Percentiles rank a stretch among this genome's conserved stretches.
phyloP scores from a whole-genome alignment of 2,888 invertebrate genomes.

The Erebia epiphron region DNA sequence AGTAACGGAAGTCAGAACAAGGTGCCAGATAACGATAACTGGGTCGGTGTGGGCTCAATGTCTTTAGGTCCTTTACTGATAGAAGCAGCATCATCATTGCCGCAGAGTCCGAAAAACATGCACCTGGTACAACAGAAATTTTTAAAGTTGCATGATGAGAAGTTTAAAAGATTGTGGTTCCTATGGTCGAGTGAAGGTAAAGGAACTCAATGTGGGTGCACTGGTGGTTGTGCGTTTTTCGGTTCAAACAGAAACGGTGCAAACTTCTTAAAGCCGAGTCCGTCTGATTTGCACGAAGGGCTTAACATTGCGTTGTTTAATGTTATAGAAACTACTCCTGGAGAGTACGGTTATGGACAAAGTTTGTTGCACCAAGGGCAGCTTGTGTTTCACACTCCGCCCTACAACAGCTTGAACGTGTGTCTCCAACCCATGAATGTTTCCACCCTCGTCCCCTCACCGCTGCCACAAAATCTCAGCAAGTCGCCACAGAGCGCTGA shows the following conservation, averaged over 20 bases:
- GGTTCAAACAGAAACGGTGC: slow-evolving; percentile 95
- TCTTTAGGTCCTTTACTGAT: slow-evolving; percentile 95
- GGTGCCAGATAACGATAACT: slow-evolving; percentile 84
- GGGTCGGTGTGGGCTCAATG: slow-evolving; percentile 96
- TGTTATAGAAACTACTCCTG: slow-evolving; percentile 86
- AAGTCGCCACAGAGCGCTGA: slow-evolving; percentile 71
- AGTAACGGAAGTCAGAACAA: slow-evolving; percentile 69
- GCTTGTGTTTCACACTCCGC: slow-evolving; percentile 95
- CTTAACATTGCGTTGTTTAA: slow-evolving; percentile 91
- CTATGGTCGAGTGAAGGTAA: slow-evolving; percentile 92
- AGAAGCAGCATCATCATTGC: slow-evolving; percentile 93
- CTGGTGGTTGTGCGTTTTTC: slow-evolving; percentile 97
- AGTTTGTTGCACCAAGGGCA: slow-evolving; percentile 94
- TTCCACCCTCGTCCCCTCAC: slow-evolving; percentile 70
- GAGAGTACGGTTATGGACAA: slow-evolving; percentile 96
- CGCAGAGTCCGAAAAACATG: slow-evolving; percentile 89
- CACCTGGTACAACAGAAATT: slow-evolving; percentile 92
- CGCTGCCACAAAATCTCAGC: slow-evolving; percentile 67
- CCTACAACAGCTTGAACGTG: slow-evolving; percentile 91
- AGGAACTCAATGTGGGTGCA: slow-evolving; percentile 94
- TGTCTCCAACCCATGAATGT: slow-evolving; percentile 86
- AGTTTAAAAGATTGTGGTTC: slow-evolving; percentile 95
- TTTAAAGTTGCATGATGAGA: slow-evolving; percentile 91
- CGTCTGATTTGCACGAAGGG: slow-evolving; percentile 91
- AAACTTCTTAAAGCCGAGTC: slow-evolving; percentile 93